phyloP scores from a whole-genome alignment of 2,113 vertebrate genomes.

The Bubo scandiacus region DNA sequence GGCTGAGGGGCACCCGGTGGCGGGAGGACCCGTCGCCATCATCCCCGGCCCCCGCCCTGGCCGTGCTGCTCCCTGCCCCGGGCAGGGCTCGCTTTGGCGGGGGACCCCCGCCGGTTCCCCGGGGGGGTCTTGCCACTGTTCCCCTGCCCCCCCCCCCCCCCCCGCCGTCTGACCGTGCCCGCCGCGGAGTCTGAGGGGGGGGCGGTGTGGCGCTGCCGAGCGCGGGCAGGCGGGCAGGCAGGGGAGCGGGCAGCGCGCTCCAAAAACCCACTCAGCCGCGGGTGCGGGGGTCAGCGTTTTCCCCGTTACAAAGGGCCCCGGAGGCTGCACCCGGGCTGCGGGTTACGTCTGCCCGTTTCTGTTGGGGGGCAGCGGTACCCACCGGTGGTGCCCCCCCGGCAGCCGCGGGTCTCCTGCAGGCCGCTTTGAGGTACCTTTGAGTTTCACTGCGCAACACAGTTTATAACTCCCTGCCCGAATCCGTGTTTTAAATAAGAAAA shows the following conservation, averaged over 20 bases:
- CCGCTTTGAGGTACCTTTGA: not conserved
- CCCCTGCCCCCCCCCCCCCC: too few species aligned
- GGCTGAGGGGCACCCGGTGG: rapidly evolving
- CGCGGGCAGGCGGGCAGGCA: not conserved
- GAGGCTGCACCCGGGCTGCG: not conserved
- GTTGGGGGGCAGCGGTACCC: not conserved
- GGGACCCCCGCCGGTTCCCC: too few species aligned
- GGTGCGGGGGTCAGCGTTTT: not conserved
- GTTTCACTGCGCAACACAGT: not conserved
- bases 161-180: not conserved
- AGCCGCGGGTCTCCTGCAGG: not conserved
- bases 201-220: not conserved
- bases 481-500: not conserved
- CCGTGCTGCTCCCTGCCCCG: not conserved
- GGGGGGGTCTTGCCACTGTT: not conserved
- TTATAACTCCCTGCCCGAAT: not conserved
- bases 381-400: not conserved
- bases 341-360: rapidly evolving
- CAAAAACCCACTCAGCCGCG: not conserved
- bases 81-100: not conserved
- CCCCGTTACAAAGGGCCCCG: not conserved
- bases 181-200: not conserved
- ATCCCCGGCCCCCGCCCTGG: not conserved
- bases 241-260: not conserved
- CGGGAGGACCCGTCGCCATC: too few species aligned